phyloP scores from a whole-genome alignment of 2,113 vertebrate species.

The Martes martes region DNA sequence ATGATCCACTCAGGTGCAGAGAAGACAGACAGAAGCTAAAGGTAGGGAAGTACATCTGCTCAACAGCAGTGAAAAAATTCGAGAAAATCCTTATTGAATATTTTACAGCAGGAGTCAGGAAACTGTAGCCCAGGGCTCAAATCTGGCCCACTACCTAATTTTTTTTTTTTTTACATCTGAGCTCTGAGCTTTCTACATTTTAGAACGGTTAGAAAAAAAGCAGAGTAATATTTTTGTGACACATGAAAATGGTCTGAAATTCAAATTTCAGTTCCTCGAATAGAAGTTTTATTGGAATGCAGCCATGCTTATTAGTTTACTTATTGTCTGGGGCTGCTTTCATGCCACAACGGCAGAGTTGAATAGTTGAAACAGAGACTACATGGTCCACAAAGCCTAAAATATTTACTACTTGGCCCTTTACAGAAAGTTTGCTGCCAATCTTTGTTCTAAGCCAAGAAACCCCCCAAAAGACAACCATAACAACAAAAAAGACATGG shows the following conservation, averaged over 20 bases:
- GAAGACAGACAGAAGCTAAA: background rate
- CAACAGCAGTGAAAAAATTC: background rate
- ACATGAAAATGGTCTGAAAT: background rate
- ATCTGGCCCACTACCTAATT: background rate
- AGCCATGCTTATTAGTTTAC: background rate
- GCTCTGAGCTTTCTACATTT: background rate
- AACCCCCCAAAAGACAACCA: background rate
- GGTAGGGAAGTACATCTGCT: background rate
- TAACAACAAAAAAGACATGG: background rate
- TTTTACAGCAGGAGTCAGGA: background rate
- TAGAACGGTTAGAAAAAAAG: background rate
- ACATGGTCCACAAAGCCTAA: background rate
- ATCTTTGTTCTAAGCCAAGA: background rate
- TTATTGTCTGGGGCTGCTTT: background rate
- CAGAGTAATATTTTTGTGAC: slow-evolving; percentile 8
- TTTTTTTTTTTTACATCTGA: background rate
- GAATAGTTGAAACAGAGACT: background rate
- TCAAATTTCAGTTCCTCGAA: background rate
- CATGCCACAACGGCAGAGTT: background rate
- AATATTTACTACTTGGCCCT: background rate
- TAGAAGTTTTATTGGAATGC: background rate
- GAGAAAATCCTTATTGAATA: background rate
- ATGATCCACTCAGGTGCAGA: background rate
- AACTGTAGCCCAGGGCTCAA: background rate
- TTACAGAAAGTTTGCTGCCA: background rate